Conservation (phyloP, 1,140 invertebrate genomes). For the Hormaphis cornu region DNA sequence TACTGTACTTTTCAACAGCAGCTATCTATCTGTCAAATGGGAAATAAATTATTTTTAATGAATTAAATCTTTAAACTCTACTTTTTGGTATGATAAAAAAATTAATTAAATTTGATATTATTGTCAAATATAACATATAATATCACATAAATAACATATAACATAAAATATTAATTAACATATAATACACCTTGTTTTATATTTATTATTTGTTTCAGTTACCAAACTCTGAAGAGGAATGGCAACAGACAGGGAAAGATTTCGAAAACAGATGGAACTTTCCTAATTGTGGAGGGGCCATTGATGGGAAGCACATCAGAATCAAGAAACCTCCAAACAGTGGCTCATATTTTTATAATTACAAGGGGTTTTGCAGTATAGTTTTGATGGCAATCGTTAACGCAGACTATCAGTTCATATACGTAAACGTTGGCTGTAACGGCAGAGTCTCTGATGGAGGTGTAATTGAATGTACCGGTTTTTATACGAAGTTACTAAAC, state of each 20-base stretch:
- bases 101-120: too few relatives aligned
- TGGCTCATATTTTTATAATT: conserved; percentile 33
- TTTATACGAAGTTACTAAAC: conserved; percentile 35
- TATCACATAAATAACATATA: too few relatives aligned
- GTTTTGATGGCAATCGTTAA: conserved; percentile 35
- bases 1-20: too few relatives aligned
- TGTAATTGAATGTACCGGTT: conserved; percentile 39
- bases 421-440: conserved; percentile 33
- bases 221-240: conserved; percentile 38
- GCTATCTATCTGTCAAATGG: too few relatives aligned
- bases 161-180: too few relatives aligned
- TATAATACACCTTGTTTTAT: too few relatives aligned
- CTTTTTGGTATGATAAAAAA: too few relatives aligned
- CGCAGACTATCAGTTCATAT: conserved; percentile 35
- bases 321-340: conserved; percentile 40
- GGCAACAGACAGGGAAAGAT: conserved; percentile 39
- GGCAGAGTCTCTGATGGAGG: conserved; percentile 41
- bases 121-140: too few relatives aligned
- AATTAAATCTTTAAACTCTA: too few relatives aligned
- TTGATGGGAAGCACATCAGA: conserved; percentile 43
- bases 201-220: too few relatives aligned
- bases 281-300: conserved; percentile 39
- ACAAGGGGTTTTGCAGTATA: conserved; percentile 33
- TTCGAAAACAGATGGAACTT: conserved; percentile 39
- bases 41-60: too few relatives aligned